Percentiles rank a stretch among this genome's conserved stretches.
Conservation (phyloP, 2,888 invertebrate genomes). For the Dryobota labecula region DNA sequence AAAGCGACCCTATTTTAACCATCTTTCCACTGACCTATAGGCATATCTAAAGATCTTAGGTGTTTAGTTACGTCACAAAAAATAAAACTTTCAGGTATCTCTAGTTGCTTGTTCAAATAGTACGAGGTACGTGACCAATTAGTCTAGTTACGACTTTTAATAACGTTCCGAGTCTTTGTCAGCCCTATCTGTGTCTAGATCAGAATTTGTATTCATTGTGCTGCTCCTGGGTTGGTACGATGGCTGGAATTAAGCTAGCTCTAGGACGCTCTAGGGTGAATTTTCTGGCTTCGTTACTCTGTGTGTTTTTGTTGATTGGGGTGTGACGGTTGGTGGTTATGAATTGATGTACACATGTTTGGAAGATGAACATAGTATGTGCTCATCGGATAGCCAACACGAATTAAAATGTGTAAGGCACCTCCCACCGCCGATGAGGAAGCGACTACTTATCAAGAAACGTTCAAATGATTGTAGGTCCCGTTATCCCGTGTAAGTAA, state of each 20-base stretch:
- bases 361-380: background rate
- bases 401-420: background rate
- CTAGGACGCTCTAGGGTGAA: constrained; percentile 21
- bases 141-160: constrained; percentile 62
- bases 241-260: constrained; percentile 26
- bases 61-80: constrained; percentile 22
- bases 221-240: constrained; percentile 22
- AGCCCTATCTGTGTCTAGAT: constrained; percentile 42
- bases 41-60: constrained; percentile 1
- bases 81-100: constrained; percentile 32
- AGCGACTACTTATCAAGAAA: too few relatives aligned
- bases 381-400: background rate
- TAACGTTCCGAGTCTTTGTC: constrained; percentile 46
- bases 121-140: constrained; percentile 57
- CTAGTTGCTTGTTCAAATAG: constrained; percentile 49
- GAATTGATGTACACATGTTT: background rate
- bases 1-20: background rate
- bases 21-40: background rate
- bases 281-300: constrained; percentile 3
- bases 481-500: too few relatives aligned
- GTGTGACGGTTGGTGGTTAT: background rate
- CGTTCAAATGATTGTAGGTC: too few relatives aligned
- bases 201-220: constrained; percentile 55
- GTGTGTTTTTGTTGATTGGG: constrained; percentile 19
- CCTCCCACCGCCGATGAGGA: too few relatives aligned